Percentiles rank a stretch among this genome's conserved stretches.
phyloP scores from a whole-genome alignment of 2,888 invertebrate genomes.

The Patella ulyssiponensis region DNA sequence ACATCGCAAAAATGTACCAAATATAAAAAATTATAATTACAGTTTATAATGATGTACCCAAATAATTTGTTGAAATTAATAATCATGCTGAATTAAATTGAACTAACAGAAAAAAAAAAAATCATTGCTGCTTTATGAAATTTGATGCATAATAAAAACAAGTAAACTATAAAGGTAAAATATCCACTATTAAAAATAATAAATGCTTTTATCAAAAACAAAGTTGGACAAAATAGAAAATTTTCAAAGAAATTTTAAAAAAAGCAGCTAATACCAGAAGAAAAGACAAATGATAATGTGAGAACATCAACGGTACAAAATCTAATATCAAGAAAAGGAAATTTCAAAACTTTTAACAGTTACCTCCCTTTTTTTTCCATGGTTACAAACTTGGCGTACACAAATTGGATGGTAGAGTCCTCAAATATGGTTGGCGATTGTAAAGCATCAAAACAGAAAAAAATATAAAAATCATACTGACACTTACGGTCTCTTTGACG shows the following conservation, averaged over 20 bases:
- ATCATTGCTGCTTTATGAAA: too few species aligned
- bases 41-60: too few species aligned
- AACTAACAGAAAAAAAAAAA: too few species aligned
- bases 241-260: background rate
- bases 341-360: background rate
- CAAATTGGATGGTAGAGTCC: conserved; percentile 1
- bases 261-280: too few species aligned
- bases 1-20: too few species aligned
- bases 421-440: conserved; percentile 9
- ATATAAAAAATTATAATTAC: too few species aligned
- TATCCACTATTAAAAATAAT: too few species aligned
- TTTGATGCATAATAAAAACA: too few species aligned
- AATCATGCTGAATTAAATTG: too few species aligned
- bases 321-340: background rate
- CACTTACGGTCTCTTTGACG: conserved; percentile 86
- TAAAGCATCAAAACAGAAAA: conserved; percentile 10
- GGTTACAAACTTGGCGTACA: background rate
- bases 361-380: conserved; percentile 1
- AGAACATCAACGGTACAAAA: background rate
- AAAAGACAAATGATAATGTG: background rate
- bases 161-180: too few species aligned
- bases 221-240: conserved; percentile 1
- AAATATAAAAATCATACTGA: conserved; percentile 48
- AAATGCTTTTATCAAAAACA: too few species aligned
- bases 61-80: too few species aligned